A percentile compares a stretch with the other conserved stretches of the same genome.
Evolutionary conservation across 1,140 invertebrate genomes (phyloP).

Genomic region (Papilio polytes): DNA sequence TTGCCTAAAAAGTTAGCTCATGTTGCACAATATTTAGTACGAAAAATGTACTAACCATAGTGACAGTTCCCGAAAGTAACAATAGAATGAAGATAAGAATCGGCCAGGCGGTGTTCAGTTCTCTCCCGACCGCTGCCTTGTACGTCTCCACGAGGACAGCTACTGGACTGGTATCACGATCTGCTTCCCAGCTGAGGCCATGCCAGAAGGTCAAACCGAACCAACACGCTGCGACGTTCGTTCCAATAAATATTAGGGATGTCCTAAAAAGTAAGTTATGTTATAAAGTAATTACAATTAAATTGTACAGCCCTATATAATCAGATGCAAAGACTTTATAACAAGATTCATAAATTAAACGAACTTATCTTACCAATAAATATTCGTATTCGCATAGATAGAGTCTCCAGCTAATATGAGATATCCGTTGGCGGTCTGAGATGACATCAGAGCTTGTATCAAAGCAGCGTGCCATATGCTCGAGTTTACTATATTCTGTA

Average conservation of each 20-base stretch:
- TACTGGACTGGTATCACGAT: conserved; percentile 47
- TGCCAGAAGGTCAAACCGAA: conserved; percentile 64
- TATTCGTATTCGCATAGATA: conserved; percentile 84
- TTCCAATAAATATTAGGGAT: conserved; percentile 50
- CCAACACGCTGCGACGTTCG: conserved; percentile 62
- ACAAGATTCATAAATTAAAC: neutral
- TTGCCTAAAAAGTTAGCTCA: neutral
- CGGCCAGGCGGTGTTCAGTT: conserved; percentile 56
- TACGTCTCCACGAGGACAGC: conserved; percentile 61
- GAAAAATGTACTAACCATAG: conserved; percentile 55
- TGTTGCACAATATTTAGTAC: no score
- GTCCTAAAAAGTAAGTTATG: conserved; percentile 54
- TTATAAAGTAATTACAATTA: neutral
- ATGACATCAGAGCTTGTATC: conserved; percentile 84
- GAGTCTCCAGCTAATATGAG: conserved; percentile 85
- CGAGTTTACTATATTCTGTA: conserved; percentile 54
- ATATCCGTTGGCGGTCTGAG: conserved; percentile 85
- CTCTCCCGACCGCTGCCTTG: conserved; percentile 46
- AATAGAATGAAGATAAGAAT: conserved; percentile 57
- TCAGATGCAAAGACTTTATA: neutral
- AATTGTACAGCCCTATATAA: neutral
- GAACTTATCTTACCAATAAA: conserved; percentile 82
- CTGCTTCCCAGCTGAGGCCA: conserved; percentile 47
- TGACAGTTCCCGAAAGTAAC: conserved; percentile 64
- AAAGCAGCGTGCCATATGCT: conserved; percentile 84